A percentile compares a stretch with the other conserved stretches of the same genome.
Conservation (phyloP, 37 sponge, comb jelly and placozoan genomes). For the Aphrocallistes beatrix region DNA sequence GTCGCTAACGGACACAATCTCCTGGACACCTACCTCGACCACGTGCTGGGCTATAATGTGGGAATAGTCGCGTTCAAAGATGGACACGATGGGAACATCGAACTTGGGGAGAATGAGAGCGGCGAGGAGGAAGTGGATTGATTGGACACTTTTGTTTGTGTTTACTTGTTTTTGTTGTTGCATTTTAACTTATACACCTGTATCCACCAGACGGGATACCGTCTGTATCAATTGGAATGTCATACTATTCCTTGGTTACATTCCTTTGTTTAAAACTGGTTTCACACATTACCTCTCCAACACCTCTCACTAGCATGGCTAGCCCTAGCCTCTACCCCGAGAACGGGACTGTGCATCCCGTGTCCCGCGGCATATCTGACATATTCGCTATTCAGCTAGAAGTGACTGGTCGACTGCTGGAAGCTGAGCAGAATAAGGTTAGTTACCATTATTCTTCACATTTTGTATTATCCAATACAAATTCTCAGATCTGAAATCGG, state of each 20-base stretch:
- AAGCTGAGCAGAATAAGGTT: conserved; percentile 72
- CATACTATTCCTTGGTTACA: background rate
- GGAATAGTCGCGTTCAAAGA: background rate
- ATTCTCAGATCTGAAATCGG: too few relatives aligned
- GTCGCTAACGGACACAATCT: background rate
- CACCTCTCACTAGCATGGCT: too few relatives aligned
- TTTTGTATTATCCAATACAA: too few relatives aligned
- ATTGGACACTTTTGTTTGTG: background rate
- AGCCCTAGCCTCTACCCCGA: background rate
- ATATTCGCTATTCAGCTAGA: conserved; percentile 52
- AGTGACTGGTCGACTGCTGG: conserved; percentile 73
- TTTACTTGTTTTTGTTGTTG: background rate
- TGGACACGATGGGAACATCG: background rate
- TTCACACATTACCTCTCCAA: too few relatives aligned
- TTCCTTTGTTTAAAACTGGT: too few relatives aligned
- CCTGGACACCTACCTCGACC: background rate
- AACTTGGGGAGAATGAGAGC: background rate
- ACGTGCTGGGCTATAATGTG: background rate
- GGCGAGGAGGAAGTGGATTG: background rate
- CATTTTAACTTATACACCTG: too few relatives aligned
- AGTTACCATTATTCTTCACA: too few relatives aligned
- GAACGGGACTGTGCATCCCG: background rate
- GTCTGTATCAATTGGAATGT: too few relatives aligned
- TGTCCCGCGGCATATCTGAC: conserved; percentile 16
- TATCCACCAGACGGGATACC: too few relatives aligned